Conservation (phyloP, 92 coral and sea anemone genomes). For the Zoanthus solanderi region DNA sequence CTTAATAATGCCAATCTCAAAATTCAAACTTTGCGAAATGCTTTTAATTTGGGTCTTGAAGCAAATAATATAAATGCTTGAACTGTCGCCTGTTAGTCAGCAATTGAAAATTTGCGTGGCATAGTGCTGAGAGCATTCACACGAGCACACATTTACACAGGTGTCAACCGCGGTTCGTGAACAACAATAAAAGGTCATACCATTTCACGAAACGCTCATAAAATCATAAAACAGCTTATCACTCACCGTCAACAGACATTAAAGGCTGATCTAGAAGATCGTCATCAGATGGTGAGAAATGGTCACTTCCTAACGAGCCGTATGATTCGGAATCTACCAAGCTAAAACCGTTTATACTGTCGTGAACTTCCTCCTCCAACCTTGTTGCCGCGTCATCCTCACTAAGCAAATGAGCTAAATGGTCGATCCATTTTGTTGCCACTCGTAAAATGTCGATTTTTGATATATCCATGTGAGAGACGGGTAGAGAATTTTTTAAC, state of each 20-base stretch:
- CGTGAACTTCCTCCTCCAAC: constrained; percentile 48
- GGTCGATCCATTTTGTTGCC: constrained; percentile 98
- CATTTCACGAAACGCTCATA: constrained; percentile 40
- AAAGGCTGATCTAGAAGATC: constrained; percentile 47
- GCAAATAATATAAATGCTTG: neutral
- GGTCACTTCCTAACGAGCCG: constrained; percentile 43
- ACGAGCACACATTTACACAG: constrained; percentile 32
- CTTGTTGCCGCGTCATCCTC: constrained; percentile 76
- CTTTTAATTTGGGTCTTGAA: neutral
- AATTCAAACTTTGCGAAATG: neutral
- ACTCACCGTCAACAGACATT: constrained; percentile 51
- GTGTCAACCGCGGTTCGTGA: constrained; percentile 42
- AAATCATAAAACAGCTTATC: constrained; percentile 39
- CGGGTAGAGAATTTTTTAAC: constrained; percentile 94
- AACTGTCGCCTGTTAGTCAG: constrained; percentile 17
- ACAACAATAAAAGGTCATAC: constrained; percentile 31
- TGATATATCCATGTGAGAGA: constrained; percentile 95
- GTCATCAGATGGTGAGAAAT: constrained; percentile 46
- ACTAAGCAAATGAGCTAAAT: constrained; percentile 83
- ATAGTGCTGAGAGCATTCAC: constrained; percentile 29
- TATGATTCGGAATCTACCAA: constrained; percentile 39
- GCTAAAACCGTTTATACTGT: constrained; percentile 32
- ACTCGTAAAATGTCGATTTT: constrained; percentile 95
- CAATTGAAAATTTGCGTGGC: neutral
- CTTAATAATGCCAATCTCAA: neutral